Percentiles rank a stretch among this genome's conserved stretches.
These are phyloP conservation scores for Ranitomeya imitator DNA, from an alignment of 2,113 vertebrate species.

Conservation along the genomic window DNA sequence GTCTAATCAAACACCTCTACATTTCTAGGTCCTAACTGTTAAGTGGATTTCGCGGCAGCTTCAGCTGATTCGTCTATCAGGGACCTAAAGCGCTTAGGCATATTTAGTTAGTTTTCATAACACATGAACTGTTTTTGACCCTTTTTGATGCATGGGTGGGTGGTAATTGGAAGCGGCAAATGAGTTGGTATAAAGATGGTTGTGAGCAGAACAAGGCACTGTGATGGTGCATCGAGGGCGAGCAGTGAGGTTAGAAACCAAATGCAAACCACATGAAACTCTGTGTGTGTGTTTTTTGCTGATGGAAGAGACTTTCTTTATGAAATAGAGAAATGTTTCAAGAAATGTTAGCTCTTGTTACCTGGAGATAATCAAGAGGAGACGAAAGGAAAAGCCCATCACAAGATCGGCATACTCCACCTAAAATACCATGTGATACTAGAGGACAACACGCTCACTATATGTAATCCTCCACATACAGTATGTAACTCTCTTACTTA, in stretches of 20 bases:
- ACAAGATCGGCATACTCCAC: too few relatives aligned
- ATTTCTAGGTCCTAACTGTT: conserved; percentile 27
- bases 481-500: too few relatives aligned
- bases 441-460: too few relatives aligned
- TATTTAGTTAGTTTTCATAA: conserved; percentile 35
- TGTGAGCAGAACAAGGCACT: background rate
- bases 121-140: conserved; percentile 39
- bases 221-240: too few relatives aligned
- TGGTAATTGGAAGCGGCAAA: conserved; percentile 8
- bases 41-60: conserved; percentile 18
- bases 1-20: conserved; percentile 47
- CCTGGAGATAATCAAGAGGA: too few relatives aligned
- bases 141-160: background rate
- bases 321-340: too few relatives aligned
- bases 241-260: background rate
- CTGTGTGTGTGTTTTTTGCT: background rate
- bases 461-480: too few relatives aligned
- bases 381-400: too few relatives aligned
- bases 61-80: background rate
- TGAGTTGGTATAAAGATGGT: background rate
- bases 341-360: too few relatives aligned
- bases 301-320: too few relatives aligned
- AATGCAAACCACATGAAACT: background rate
- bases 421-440: too few relatives aligned
- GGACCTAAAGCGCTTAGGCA: background rate